phyloP scores from a whole-genome alignment of 2,888 invertebrate genomes.

The Mayetiola destructor region DNA sequence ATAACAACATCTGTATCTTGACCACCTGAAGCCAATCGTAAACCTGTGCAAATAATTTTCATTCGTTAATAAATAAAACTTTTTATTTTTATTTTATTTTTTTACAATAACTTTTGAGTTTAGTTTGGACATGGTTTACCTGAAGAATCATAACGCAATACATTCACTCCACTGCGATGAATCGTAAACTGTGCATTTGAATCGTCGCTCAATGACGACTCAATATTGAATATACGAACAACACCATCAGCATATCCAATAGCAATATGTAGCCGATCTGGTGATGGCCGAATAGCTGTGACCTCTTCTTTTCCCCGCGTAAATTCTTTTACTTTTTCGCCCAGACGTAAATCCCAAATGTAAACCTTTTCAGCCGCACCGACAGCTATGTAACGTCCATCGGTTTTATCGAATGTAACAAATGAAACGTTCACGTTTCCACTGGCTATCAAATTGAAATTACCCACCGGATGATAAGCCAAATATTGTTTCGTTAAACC shows the following conservation, averaged over 20 bases:
- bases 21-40: constrained; percentile 45
- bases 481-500: constrained; percentile 90
- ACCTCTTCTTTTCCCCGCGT: constrained; percentile 54
- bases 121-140: neutral
- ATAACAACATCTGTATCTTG: constrained; percentile 87
- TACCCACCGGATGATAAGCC: constrained; percentile 66
- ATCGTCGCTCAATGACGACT: constrained; percentile 38
- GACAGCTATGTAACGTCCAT: constrained; percentile 75
- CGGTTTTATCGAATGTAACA: constrained; percentile 58
- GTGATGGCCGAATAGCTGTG: constrained; percentile 48
- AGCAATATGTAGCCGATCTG: constrained; percentile 65
- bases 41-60: neutral
- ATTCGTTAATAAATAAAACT: too few relatives aligned
- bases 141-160: constrained; percentile 59
- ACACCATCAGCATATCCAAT: constrained; percentile 86
- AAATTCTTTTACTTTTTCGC: constrained; percentile 54
- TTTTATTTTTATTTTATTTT: too few relatives aligned
- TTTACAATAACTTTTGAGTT: neutral
- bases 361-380: constrained; percentile 87
- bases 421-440: constrained; percentile 65
- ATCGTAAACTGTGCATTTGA: constrained; percentile 60
- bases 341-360: constrained; percentile 72
- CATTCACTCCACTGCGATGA: constrained; percentile 72
- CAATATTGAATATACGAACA: constrained; percentile 67
- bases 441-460: constrained; percentile 78